These are phyloP conservation scores for Nestor notabilis DNA, from an alignment of 2,113 vertebrate species.

Conservation along the genomic window DNA sequence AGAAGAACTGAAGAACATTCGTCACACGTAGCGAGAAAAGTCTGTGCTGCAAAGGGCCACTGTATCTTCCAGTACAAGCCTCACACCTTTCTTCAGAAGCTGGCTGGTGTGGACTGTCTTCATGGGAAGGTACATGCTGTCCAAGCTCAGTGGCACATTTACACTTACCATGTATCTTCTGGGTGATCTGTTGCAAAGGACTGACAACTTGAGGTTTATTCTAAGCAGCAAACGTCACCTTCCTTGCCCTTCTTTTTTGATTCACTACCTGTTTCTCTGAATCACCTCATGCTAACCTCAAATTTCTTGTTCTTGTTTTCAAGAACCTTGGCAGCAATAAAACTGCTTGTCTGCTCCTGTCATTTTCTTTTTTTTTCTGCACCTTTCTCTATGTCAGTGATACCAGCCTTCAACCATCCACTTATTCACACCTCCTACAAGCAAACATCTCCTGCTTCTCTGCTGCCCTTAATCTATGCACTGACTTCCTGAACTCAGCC, in stretches of 20 bases:
- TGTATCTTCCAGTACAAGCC: neutral
- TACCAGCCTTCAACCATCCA: constrained; percentile 48
- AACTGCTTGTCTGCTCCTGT: constrained; percentile 35
- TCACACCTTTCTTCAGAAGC: neutral
- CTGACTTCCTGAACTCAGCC: constrained; percentile 45
- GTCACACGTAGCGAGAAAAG: neutral
- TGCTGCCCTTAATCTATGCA: constrained; percentile 28
- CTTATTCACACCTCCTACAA: constrained; percentile 66
- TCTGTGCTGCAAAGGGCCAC: neutral
- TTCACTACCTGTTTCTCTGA: neutral
- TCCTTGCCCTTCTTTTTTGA: neutral
- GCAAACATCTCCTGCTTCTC: constrained; percentile 2
- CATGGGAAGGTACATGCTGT: neutral
- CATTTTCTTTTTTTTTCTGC: neutral
- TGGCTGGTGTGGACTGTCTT: neutral
- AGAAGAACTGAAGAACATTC: neutral
- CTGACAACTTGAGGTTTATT: neutral
- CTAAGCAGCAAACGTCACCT: neutral
- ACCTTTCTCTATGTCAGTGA: constrained; percentile 36
- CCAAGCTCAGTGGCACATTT: neutral
- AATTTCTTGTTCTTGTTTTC: neutral
- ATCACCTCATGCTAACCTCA: neutral
- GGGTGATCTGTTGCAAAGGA: neutral
- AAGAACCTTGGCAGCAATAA: constrained; percentile 40
- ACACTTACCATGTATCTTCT: neutral